Evolutionary conservation across 2,888 invertebrate genomes (phyloP), one percentile per base, ranked within the genome.

Genomic region (Leucophora obtusa): DNA sequence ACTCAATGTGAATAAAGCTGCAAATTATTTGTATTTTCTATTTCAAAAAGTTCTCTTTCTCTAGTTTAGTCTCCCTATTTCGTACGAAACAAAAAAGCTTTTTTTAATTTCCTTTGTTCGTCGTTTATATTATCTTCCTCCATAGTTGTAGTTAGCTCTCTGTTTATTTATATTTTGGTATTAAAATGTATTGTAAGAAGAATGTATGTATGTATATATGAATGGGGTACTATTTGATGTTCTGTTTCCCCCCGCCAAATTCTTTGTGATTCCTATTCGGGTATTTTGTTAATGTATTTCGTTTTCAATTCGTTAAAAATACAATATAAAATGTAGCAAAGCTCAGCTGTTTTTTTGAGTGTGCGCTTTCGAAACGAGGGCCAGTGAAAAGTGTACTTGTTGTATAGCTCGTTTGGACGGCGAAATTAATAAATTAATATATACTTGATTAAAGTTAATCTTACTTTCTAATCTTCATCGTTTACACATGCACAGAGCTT

Each of bases 301-400:
- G 18, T 38, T 65, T 74, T 68, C 14, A 15, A 60, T 43, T 60
- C 24, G 28, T 6, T 11, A 28, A 59, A 71, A 58, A 43, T 38
- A 38, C 11, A n/a, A n/a, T 11, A 63, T 24, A 17, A 35, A 69
- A 47, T 69, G 28, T 35, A 70, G 63, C 73, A 81, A 81, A 81
- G 81, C 81, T 81, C 69, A 77, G 81, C 70, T 72, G 77, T 73
- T 76, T 77, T 28, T 28, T 28, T 28, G 68, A 56, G 69, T 70
- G 43, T 81, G 72, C 76, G 73, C 73, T 53, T 68, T 65, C 53
- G 5, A 28, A 14, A 56, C 66, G 54, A 56, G 50, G 33, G 51
- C n/a, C n/a, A n/a, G n/a, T n/a, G n/a, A n/a, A n/a, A n/a, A n/a
- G n/a, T n/a, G n/a, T n/a, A n/a, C n/a, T n/a, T n/a, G n/a, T n/a